A percentile compares a stretch with the other conserved stretches of the same genome.
These are phyloP conservation scores for Mus musculus DNA, from an alignment of 2,113 vertebrate species.

Conservation along the genomic window DNA sequence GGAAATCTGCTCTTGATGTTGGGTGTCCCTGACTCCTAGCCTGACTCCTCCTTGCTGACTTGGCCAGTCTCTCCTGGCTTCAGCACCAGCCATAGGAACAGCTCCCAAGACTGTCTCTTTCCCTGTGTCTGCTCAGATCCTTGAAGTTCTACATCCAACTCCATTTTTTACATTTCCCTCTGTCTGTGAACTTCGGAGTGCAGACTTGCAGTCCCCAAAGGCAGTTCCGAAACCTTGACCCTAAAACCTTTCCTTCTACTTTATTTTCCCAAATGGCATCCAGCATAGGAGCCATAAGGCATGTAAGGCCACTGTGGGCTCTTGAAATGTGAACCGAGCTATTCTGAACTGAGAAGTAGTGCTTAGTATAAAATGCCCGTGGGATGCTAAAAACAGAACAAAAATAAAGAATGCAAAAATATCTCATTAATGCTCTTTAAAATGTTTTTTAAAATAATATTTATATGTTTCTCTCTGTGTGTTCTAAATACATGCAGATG, in stretches of 20 bases:
- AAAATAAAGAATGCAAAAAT: background rate
- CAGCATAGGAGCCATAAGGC: background rate
- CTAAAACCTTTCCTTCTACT: no score
- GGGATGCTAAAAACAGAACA: background rate
- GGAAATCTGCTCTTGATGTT: fast-evolving
- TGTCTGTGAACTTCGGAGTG: no score
- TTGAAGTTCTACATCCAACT: no score
- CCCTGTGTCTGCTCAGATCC: no score
- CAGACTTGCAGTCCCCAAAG: background rate
- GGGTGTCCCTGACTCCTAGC: background rate
- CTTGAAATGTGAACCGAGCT: background rate
- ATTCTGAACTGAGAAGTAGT: background rate
- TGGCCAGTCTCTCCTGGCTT: fast-evolving
- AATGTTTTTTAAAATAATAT: background rate
- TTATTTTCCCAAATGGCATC: background rate
- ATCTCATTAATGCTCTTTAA: background rate
- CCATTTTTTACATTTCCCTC: no score
- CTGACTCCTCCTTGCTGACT: fast-evolving
- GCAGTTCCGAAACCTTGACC: background rate
- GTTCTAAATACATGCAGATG: background rate
- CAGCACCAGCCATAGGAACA: fast-evolving
- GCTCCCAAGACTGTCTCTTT: background rate
- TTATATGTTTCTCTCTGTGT: background rate
- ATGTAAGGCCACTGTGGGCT: fast-evolving
- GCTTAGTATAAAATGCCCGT: background rate